These are phyloP conservation scores for Caenorhabditis sp. DNA, from an alignment of 2,888 invertebrate species.

Conservation along the genomic window DNA sequence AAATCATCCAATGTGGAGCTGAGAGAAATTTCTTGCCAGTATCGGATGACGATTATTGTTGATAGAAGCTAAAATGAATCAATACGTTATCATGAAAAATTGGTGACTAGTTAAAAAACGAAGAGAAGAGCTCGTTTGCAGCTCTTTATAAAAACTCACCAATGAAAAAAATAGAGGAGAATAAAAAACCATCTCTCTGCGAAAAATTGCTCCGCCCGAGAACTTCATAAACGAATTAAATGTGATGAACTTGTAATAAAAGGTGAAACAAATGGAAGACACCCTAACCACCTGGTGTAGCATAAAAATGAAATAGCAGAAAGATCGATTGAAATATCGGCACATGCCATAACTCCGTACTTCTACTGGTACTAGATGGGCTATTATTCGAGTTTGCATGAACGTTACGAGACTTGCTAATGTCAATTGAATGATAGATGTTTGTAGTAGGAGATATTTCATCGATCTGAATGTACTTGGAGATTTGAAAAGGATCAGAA, in stretches of 20 bases:
- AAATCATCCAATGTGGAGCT: background rate
- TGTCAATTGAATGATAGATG: too few species aligned
- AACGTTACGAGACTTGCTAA: too few species aligned
- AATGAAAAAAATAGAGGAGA: background rate
- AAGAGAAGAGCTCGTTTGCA: too few species aligned
- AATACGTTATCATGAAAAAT: too few species aligned
- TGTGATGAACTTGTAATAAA: background rate
- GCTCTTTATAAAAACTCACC: too few species aligned
- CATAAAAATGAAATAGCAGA: background rate
- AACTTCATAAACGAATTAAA: background rate
- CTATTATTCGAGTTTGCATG: background rate
- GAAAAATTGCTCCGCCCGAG: background rate
- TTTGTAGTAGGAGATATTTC: too few species aligned
- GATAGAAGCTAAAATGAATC: background rate
- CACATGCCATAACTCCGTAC: background rate
- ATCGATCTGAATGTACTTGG: too few species aligned
- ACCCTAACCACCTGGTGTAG: background rate
- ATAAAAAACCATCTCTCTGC: background rate
- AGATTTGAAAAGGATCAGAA: too few species aligned
- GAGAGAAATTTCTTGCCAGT: background rate
- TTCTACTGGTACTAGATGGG: background rate
- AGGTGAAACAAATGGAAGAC: background rate
- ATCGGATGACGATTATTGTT: background rate
- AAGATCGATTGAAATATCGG: background rate
- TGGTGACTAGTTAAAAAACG: too few species aligned